Base-by-base conservation (phyloP, 1,140 invertebrate species). In the Eriocheir sinensis region DNA sequence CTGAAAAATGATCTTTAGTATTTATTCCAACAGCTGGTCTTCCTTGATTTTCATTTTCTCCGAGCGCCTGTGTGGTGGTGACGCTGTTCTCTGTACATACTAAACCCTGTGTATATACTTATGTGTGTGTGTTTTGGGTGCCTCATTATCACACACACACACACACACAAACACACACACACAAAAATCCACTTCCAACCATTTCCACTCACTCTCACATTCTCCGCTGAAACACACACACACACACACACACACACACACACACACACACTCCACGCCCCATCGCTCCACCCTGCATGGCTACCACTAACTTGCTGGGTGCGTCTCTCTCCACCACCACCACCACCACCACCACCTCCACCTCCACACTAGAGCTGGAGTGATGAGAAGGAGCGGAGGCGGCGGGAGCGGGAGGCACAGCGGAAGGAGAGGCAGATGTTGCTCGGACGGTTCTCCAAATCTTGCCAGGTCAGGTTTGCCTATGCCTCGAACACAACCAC, bases 331-430 rank as follows among this genome's bases (percentile, higher is more conserved):
- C 89, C 27, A 2, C 89, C 32, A 4, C 44, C 34, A 8, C 41
- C 88, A 44, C 44, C 89, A 91, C 41, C 88, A 89, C 53, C 60
- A 34, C n/a, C 30, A 81, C 48, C 81, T 17, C 85, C 85, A 34
- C 41, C 90, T 53, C 80, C 60, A 48, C 60, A 72, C 86, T 90
- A 96, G 95, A 95, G 80, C 92, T 96, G 95, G 95, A 96, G 91
- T 93, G 95, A 96, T 83, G 95, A 96, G 91, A 96, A 96, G 93
- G 95, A 96, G 88, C 93, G 95, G 15, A 95, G 92, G 79, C 83
- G 93, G 72, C 89, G 91, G 88, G 95, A 96, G 88, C 90, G 95
- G 21, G 95, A 96, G 53, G 93, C 95, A 36, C 94, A 91, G 88
- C 95, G 95, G 12, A 72, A 91, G 44, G 95, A 96, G 91, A 95